Base-by-base conservation (phyloP, 2,113 vertebrate species). In the Genyomyrus donnyi region DNA sequence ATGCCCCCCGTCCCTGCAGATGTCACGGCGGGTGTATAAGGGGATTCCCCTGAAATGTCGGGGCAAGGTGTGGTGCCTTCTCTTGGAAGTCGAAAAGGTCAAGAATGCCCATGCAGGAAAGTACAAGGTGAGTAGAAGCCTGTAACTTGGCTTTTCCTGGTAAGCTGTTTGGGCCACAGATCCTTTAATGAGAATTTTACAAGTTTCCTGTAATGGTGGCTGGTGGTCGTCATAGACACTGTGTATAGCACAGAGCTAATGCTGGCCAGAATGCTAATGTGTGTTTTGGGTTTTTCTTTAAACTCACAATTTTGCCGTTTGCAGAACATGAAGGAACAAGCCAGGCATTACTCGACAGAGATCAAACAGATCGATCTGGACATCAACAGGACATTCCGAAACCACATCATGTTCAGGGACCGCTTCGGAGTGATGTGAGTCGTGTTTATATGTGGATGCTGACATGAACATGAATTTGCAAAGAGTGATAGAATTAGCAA, bases 341-440 rank as follows among this genome's bases (percentile, higher is more conserved):
- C 97, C 0, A 94, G 93, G 90, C 93, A 93, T 3, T 96, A 94
- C 93, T 98, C 97, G 0, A 90, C 97, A 0, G 97, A 98, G 93
- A 97, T 98, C 93, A 98, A 97, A 89, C 97, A 98, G 95, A 98
- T 98, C 2, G 97, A 98, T 91, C 93, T 98, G 92, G 97, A 98
- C 19, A 96, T 98, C 89, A 98, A 98, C 95, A 94, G 97, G 84
- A 98, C 97, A 39, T 98, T 98, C 87, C 92, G 97, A 19, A 97
- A 98, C 94, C 97, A 98, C 88, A 96, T 98, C 93, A 98, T 98
- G 97, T 98, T 98, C 90, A 96, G 96, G 93, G 97, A 98, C 88
- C 97, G 97, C 87, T 98, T 97, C 0, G 97, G 97, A 90, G 96
- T 98, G 90, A 98, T 98, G 97, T 98, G 91, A 96, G 97, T 95